Conservation (phyloP, 2,113 vertebrate genomes). For the Passerina amoena region DNA sequence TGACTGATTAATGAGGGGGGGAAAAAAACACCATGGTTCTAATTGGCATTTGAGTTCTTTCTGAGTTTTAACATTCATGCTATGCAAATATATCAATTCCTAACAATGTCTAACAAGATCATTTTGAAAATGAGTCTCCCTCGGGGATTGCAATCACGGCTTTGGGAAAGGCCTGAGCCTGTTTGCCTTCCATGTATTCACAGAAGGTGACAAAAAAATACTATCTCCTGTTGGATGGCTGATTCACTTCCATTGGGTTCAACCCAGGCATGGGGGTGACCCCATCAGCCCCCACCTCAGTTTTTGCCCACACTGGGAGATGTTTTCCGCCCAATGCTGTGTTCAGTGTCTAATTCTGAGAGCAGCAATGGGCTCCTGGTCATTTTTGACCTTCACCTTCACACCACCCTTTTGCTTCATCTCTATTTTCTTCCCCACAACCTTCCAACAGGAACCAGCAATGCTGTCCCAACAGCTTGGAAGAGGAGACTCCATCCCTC, state of each 20-base stretch:
- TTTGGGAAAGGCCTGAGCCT: not conserved
- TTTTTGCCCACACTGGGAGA: not conserved
- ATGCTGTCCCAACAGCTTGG: not conserved
- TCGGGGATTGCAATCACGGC: slow-evolving; percentile 10
- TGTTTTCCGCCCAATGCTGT: accelerated
- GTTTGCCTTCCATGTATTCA: not conserved
- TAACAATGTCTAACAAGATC: slow-evolving; percentile 71
- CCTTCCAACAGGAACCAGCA: accelerated
- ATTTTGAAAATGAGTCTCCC: slow-evolving; percentile 66
- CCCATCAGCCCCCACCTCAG: not conserved
- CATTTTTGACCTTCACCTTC: not conserved
- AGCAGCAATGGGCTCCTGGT: not conserved
- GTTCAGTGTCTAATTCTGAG: accelerated
- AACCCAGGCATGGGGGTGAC: not conserved
- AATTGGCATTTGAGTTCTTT: slow-evolving; percentile 57
- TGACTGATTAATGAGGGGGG: slow-evolving; percentile 69
- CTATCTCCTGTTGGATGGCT: accelerated
- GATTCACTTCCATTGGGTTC: accelerated
- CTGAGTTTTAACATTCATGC: slow-evolving; percentile 68
- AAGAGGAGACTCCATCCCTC: not conserved
- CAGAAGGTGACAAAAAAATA: not conserved
- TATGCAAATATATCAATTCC: slow-evolving; percentile 63
- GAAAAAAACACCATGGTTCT: not conserved
- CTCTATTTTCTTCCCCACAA: not conserved
- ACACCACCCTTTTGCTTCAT: accelerated